Conservation (phyloP, 2,113 vertebrate genomes). For the Triplophysa tibetana region DNA sequence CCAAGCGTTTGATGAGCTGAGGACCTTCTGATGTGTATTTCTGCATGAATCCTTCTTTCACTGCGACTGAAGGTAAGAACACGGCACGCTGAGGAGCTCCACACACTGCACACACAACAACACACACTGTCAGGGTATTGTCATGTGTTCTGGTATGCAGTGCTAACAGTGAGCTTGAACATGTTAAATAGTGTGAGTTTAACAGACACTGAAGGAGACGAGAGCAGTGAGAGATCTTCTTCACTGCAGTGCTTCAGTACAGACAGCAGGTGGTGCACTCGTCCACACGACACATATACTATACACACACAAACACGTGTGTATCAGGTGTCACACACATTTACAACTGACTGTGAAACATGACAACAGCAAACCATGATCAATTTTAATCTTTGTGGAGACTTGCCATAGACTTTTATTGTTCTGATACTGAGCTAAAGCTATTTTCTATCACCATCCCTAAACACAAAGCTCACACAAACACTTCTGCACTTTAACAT, state of each 20-base stretch:
- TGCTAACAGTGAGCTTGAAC: too few relatives aligned
- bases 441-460: too few relatives aligned
- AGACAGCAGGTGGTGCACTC: slow-evolving; percentile 65
- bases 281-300: background rate
- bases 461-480: too few relatives aligned
- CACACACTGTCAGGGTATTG: too few relatives aligned
- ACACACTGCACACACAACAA: slow-evolving; percentile 56
- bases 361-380: background rate
- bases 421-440: too few relatives aligned
- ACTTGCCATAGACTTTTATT: too few relatives aligned
- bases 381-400: background rate
- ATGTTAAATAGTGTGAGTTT: too few relatives aligned
- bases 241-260: background rate
- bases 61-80: slow-evolving; percentile 72
- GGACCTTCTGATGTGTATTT: slow-evolving; percentile 74
- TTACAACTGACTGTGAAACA: background rate
- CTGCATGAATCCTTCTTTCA: slow-evolving; percentile 87
- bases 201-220: too few relatives aligned
- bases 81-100: slow-evolving; percentile 66
- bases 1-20: slow-evolving; percentile 79
- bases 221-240: background rate
- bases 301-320: background rate
- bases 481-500: too few relatives aligned
- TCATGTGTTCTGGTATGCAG: too few relatives aligned
- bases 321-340: background rate